These are phyloP conservation scores for Polydrusus cervinus DNA, from an alignment of 2,888 invertebrate genomes.

Conservation along the genomic window DNA sequence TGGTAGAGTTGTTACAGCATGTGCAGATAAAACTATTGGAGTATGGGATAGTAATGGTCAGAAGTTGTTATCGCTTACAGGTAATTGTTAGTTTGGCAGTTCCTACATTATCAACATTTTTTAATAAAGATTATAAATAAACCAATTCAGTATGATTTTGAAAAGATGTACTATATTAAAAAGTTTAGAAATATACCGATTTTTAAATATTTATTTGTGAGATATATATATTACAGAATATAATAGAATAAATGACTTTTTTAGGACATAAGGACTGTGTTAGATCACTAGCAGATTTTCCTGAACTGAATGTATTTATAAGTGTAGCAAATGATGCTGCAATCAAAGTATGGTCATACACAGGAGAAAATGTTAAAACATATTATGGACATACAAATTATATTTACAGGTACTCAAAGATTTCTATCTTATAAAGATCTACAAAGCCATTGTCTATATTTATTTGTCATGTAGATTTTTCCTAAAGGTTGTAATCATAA, in stretches of 20 bases:
- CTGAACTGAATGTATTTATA: conserved; percentile 84
- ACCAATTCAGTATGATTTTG: too few relatives aligned
- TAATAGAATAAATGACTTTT: conserved; percentile 7
- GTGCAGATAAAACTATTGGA: conserved; percentile 93
- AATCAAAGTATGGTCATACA: conserved; percentile 87
- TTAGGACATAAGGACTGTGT: conserved; percentile 94
- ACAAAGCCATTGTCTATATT: too few relatives aligned
- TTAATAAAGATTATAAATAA: too few relatives aligned
- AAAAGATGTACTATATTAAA: too few relatives aligned
- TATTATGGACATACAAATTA: conserved; percentile 91
- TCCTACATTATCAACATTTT: too few relatives aligned
- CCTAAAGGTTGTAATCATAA: too few relatives aligned
- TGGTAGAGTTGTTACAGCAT: conserved; percentile 84
- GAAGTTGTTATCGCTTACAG: conserved; percentile 78
- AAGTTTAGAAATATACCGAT: too few relatives aligned
- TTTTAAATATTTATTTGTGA: too few relatives aligned
- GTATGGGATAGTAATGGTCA: conserved; percentile 85
- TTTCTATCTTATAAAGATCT: too few relatives aligned
- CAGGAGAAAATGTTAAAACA: conserved; percentile 84
- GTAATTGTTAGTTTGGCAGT: conserved; percentile 66
- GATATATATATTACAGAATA: too few relatives aligned
- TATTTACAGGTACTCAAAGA: conserved; percentile 80
- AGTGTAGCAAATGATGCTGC: conserved; percentile 95
- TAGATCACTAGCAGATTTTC: conserved; percentile 80
- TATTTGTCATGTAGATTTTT: too few relatives aligned